Base-by-base conservation (phyloP, 2,888 invertebrate species). In the Andrena bicolor region DNA sequence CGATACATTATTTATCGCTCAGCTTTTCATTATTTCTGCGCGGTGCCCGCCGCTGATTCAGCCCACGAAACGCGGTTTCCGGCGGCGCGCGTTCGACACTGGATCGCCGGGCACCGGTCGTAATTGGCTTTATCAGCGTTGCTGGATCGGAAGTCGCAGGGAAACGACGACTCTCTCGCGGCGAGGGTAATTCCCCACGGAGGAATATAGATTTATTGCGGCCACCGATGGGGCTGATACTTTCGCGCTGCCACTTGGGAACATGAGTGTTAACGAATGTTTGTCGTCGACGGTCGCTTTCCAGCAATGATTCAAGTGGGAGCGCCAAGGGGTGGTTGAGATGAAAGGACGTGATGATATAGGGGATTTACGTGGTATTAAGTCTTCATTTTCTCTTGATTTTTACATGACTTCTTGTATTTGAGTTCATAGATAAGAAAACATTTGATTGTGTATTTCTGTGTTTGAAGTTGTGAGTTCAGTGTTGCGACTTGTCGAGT, bases 1-100 rank as follows among this genome's bases (percentile, higher is more conserved):
- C 93, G 91, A 93, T 93, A 91, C 92, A 92, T 93, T 93, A 93
- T 93, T 93, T 93, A 93, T 93, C 92, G 91, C 91, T 83, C 86
- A 88, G 90, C 91, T 92, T 93, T 93, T 93, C 92, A 93, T 93
- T 93, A 93, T 93, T 92, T 91, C 91, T 86, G 87, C 86, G 85
- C 81, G 76, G 72, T 76, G 74, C 65, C 64, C 64, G 58, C 68
- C 76, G 73, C 30, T 72, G 77, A 77, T 71, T 60, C 77, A 32
- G 56, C 70, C 41, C 65, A 69, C 87, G 84, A 87, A 86, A 87
- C 71, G 78, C 84, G 81, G 70, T 86, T 76, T 76, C 75, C 76
- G 77, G 71, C 77, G 63, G 66, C 65, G 64, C 28, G 64, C 53
- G 16, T 41, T 32, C 64, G 56, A 32, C 49, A 10, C 32, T 65